Evolutionary conservation across 2,797 vertebrate genomes (phyloP).

Genomic region (Pogonophryne albipinna): DNA sequence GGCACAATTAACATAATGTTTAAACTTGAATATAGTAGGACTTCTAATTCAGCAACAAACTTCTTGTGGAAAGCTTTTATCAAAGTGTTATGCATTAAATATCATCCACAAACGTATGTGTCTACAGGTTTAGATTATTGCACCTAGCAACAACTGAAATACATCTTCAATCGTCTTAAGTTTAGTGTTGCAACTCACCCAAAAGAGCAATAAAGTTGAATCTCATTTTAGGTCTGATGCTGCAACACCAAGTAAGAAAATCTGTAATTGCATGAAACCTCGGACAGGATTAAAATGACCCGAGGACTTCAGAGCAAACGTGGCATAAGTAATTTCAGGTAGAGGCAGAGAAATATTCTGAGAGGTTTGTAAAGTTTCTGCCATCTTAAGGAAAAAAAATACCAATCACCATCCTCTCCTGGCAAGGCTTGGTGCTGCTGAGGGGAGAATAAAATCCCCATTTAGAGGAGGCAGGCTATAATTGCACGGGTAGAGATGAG

Average conservation of each 20-base stretch:
- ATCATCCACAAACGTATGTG: too few relatives aligned
- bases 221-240: conserved; percentile 1
- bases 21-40: too few relatives aligned
- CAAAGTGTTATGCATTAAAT: too few relatives aligned
- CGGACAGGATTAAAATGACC: conserved; percentile 19
- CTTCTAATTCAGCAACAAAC: too few relatives aligned
- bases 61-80: too few relatives aligned
- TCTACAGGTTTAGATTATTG: neutral
- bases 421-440: neutral
- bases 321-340: neutral
- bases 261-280: conserved; percentile 7
- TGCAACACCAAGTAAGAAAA: neutral
- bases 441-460: conserved; percentile 7
- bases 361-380: conserved; percentile 15
- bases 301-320: neutral
- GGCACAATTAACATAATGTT: too few relatives aligned
- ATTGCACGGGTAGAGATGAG: conserved; percentile 9
- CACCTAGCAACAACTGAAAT: neutral
- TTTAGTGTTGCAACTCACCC: neutral
- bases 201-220: neutral
- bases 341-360: neutral
- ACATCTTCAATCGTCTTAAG: neutral
- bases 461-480: conserved; percentile 22
- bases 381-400: neutral
- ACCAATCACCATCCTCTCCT: conserved; percentile 8